These are phyloP conservation scores for Eurosta solidaginis DNA, from an alignment of 1,140 invertebrate species.

Conservation along the genomic window DNA sequence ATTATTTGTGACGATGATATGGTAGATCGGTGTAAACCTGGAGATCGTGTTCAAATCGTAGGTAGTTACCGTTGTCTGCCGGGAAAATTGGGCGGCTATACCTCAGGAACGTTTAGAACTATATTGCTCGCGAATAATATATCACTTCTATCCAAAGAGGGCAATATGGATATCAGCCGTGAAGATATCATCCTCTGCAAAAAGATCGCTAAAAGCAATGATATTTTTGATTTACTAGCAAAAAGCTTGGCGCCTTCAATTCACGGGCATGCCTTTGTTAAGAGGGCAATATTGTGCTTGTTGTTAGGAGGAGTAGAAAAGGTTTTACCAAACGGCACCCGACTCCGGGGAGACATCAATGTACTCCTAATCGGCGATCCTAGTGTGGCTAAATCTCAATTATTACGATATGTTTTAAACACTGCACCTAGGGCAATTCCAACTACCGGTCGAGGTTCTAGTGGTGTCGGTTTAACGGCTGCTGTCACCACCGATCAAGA, in stretches of 20 bases:
- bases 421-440: constrained; percentile 94
- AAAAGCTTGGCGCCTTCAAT: constrained; percentile 97
- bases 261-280: constrained; percentile 96
- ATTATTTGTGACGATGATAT: constrained; percentile 96
- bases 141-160: constrained; percentile 87
- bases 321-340: constrained; percentile 91
- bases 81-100: constrained; percentile 90
- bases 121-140: constrained; percentile 94
- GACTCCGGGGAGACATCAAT: constrained; percentile 98
- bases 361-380: constrained; percentile 97
- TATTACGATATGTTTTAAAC: constrained; percentile 91
- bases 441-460: constrained; percentile 94
- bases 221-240: constrained; percentile 90
- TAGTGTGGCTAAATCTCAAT: constrained; percentile 97
- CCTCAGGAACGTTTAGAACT: constrained; percentile 92
- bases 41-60: constrained; percentile 93
- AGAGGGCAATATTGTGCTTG: constrained; percentile 95
- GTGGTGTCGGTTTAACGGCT: constrained; percentile 97
- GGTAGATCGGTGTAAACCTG: constrained; percentile 94
- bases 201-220: constrained; percentile 77
- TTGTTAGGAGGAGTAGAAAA: constrained; percentile 96
- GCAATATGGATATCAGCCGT: constrained; percentile 77
- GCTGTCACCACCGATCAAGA: constrained; percentile 96
- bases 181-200: constrained; percentile 93
- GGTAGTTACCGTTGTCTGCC: constrained; percentile 95